Evolutionary conservation across 2,113 vertebrate species (phyloP).

Genomic region (human): GRCh38 chr1:29167501-29168000

Average conservation of each 20-base stretch:
- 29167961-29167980: not conserved
- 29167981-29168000: constrained; percentile 18
- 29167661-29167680: too few species aligned
- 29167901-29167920: constrained; percentile 6
- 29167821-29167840: not conserved
- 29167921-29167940: not conserved
- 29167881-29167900: constrained; percentile 43
- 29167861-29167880: constrained; percentile 10
- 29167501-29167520: too few species aligned
- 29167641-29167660: too few species aligned
- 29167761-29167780: not conserved
- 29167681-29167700: not conserved
- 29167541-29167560: too few species aligned
- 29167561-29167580: too few species aligned
- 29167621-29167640: too few species aligned
- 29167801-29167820: not conserved
- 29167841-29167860: not conserved
- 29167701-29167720: constrained; percentile 28
- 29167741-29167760: constrained; percentile 24
- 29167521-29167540: too few species aligned
- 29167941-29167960: not conserved
- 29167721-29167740: constrained; percentile 9
- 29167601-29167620: too few species aligned
- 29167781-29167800: not conserved
- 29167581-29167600: too few species aligned